Evolutionary conservation across 23 tunicate genomes (phyloP).

Genomic region (Diplosoma virens): DNA sequence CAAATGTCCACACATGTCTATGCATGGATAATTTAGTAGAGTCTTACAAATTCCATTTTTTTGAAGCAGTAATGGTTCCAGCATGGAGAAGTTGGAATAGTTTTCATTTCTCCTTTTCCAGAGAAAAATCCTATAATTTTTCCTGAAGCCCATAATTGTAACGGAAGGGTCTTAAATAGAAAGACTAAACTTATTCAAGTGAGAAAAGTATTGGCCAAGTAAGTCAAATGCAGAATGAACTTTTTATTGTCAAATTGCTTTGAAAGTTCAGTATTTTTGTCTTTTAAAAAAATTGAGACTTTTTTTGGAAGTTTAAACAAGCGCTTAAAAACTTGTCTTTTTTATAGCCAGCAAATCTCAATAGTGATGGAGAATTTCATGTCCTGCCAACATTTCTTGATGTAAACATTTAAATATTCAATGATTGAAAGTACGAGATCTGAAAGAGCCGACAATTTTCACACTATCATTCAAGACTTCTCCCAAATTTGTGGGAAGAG

Average conservation of each 20-base stretch:
- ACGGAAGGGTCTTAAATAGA: too few relatives aligned
- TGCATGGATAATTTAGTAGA: too few relatives aligned
- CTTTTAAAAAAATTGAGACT: conserved; percentile 15
- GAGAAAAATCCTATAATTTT: too few relatives aligned
- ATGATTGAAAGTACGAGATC: conserved; percentile 1
- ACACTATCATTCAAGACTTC: background rate
- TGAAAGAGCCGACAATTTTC: background rate
- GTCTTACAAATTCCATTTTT: too few relatives aligned
- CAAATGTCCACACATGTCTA: too few relatives aligned
- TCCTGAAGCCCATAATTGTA: too few relatives aligned
- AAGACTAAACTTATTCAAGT: too few relatives aligned
- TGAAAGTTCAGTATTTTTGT: conserved; percentile 15
- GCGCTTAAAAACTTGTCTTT: background rate
- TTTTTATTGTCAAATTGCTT: conserved; percentile 23
- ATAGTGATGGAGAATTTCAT: conserved; percentile 31
- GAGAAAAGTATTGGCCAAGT: conserved; percentile 41
- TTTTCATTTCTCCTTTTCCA: too few relatives aligned
- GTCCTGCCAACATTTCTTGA: conserved; percentile 3
- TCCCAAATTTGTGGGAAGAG: background rate
- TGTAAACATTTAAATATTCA: background rate
- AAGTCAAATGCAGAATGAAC: conserved; percentile 26
- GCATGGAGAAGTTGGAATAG: too few relatives aligned
- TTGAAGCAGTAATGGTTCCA: too few relatives aligned
- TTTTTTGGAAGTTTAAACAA: background rate
- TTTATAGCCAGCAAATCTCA: conserved; percentile 8